Percentiles rank a stretch among this genome's conserved stretches.
phyloP scores from a whole-genome alignment of 2,797 vertebrate genomes.

The Scolopax rusticola region DNA sequence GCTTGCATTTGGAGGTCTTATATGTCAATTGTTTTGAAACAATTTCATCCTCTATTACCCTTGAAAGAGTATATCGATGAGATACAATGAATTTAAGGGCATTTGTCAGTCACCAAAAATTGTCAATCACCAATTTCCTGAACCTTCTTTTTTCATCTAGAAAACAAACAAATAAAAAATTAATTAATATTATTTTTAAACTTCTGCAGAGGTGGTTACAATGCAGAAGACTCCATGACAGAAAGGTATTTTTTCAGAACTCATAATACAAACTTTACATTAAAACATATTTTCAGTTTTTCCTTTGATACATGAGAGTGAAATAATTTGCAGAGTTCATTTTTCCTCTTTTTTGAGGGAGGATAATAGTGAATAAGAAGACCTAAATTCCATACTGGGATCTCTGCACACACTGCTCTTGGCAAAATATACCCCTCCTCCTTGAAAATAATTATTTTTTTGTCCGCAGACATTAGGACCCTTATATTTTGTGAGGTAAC shows the following conservation, averaged over 20 bases:
- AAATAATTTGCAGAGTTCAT: neutral
- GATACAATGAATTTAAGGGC: neutral
- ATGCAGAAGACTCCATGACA: neutral
- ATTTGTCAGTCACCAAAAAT: neutral
- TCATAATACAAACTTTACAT: neutral
- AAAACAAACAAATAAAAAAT: neutral
- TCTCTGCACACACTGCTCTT: neutral
- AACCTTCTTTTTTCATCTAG: neutral
- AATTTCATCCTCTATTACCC: neutral
- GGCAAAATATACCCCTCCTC: neutral
- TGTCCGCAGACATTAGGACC: neutral
- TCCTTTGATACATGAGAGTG: neutral
- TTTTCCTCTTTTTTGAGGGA: neutral
- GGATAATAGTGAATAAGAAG: neutral
- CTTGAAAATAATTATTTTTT: neutral
- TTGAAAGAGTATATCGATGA: neutral
- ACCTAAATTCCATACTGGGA: neutral
- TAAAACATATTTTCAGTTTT: neutral
- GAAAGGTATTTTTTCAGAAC: neutral
- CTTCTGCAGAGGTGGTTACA: neutral
- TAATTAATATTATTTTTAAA: neutral
- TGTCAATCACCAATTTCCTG: rapidly evolving
- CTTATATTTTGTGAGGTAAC: neutral
- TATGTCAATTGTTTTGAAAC: neutral
- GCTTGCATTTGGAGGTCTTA: neutral